These are phyloP conservation scores for Arizona elegans DNA, from an alignment of 2,113 vertebrate genomes.

Conservation along the genomic window DNA sequence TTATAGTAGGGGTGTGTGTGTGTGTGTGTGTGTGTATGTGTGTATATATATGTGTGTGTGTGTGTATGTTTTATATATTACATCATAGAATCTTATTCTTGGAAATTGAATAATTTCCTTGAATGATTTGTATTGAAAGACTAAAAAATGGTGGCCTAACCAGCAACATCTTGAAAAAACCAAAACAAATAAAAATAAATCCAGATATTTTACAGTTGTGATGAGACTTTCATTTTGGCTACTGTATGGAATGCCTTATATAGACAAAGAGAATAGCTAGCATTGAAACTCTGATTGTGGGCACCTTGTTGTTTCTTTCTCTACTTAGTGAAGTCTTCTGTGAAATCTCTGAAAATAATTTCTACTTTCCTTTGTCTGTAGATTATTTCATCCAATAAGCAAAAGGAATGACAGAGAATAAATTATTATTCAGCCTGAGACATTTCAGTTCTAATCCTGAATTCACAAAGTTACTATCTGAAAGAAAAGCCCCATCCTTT, in stretches of 20 bases:
- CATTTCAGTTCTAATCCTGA: background rate
- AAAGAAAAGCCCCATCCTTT: slow-evolving; percentile 45
- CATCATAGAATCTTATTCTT: background rate
- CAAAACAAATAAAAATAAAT: background rate
- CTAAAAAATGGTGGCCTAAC: background rate
- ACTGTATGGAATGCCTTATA: background rate
- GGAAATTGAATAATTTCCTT: background rate
- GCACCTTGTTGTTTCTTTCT: background rate
- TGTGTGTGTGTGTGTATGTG: no score
- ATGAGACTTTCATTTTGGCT: background rate
- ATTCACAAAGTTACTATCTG: slow-evolving; percentile 44
- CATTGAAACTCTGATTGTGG: background rate
- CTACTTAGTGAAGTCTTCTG: background rate
- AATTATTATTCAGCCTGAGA: background rate
- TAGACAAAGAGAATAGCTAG: background rate
- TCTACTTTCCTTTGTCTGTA: background rate
- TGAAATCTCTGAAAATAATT: background rate
- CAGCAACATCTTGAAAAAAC: background rate
- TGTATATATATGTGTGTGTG: no score
- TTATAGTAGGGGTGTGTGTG: no score
- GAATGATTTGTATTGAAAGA: background rate
- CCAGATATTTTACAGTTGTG: background rate
- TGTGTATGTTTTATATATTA: background rate
- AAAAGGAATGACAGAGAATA: background rate
- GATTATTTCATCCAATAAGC: background rate